A percentile compares a stretch with the other conserved stretches of the same genome.
Conservation (phyloP, 2,888 invertebrate species). For the Drosophila eohydei region DNA sequence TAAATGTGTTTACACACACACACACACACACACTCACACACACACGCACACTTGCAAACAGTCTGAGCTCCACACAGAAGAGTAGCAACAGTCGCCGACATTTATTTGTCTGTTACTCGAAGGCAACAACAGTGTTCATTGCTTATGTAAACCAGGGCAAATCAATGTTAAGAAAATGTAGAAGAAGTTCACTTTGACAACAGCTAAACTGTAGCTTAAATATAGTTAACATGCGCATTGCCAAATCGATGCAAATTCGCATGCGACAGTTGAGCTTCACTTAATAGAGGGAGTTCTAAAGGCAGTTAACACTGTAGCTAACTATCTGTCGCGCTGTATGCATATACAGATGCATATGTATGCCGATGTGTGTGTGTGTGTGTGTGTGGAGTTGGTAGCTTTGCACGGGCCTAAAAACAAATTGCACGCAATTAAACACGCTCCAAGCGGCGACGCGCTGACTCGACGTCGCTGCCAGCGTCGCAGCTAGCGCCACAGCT, state of each 20-base stretch:
- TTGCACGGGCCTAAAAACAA: conserved; percentile 68
- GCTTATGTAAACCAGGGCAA: conserved; percentile 2
- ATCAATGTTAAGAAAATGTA: not conserved
- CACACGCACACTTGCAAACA: conserved; percentile 10
- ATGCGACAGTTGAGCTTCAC: too few relatives aligned
- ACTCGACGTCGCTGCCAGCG: conserved; percentile 9
- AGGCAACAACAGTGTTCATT: conserved; percentile 32
- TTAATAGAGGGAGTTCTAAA: not conserved
- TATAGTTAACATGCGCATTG: not conserved
- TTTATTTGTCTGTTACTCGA: conserved; percentile 29
- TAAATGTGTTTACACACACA: conserved; percentile 16
- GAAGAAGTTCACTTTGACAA: too few relatives aligned
- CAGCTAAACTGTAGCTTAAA: not conserved
- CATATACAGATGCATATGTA: not conserved
- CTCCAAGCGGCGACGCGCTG: conserved; percentile 51
- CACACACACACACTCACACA: not conserved
- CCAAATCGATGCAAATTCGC: not conserved
- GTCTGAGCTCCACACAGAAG: conserved; percentile 37
- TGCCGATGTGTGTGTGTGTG: not conserved
- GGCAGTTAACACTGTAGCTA: conserved; percentile 16
- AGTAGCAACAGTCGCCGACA: conserved; percentile 17
- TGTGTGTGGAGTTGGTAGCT: conserved; percentile 56
- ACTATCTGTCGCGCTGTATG: not conserved
- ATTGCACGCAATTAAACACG: conserved; percentile 78
- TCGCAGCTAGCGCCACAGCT: conserved; percentile 15